Evolutionary conservation across 2,113 vertebrate genomes (phyloP), one percentile per base, ranked within the genome.

Genomic region (Epinephelus cyanopodus): DNA sequence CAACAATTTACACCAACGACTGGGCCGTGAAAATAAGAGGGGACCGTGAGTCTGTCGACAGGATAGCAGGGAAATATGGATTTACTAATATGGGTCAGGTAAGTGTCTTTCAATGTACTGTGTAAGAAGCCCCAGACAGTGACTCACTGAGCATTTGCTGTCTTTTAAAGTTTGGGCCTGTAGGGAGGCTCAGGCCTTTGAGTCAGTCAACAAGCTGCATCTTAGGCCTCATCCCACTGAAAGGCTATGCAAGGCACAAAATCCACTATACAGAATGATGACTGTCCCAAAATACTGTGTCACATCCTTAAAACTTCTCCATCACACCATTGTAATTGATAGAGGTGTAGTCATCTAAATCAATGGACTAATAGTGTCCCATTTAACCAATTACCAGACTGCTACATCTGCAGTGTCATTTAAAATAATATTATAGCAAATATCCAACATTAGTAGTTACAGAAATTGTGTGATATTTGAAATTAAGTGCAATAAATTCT

Each of bases 81-180:
- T 98, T 97, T 92, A 87, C 94, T 84, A 98, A 98, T 81, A 93
- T 98, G 86, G 98, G 98, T 89, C 97, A 98, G 97, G 98, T 99
- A 95, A 94, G 95, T 90, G 73, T 33, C 11, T 29, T 33, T 10
- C 5, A 18, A 29, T 48, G 47, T 39, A 45, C 23, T 9, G 39
- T 11, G 2, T 23, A 3, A 64, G 27, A n/a, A n/a, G 5, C 23
- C 5, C 10, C n/a, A 54, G 29, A 47, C 62, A 14, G 2, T 15
- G 25, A 39, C 67, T 68, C 8, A 27, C 11, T 1, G 1, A 57
- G 21, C 64, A 29, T 60, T 47, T 64, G 18, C 27, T 17, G 29
- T 39, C 15, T 48, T 5, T 42, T 64, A 21, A 29, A 19, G 17
- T 53, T 9, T 19, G 53, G 29, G 33, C 19, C 12, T 8, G 25